phyloP scores from a whole-genome alignment of 2,888 invertebrate genomes.

The Callimorpha dominula region DNA sequence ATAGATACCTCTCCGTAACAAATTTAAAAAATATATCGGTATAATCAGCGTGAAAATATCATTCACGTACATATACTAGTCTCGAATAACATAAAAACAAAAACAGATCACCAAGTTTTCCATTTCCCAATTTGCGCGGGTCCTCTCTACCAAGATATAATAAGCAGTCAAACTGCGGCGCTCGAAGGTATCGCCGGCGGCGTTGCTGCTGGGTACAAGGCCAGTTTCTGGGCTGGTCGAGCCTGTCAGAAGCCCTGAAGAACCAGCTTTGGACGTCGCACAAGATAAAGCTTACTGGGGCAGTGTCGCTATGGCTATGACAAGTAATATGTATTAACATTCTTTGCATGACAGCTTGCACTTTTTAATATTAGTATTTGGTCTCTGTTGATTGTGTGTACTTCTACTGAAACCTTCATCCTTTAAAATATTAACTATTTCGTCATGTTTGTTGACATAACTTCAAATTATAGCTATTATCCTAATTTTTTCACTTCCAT shows the following conservation, averaged over 20 bases:
- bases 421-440: neutral
- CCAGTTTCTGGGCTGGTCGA: slow-evolving; percentile 84
- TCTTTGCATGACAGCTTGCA: slow-evolving; percentile 1
- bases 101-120: slow-evolving; percentile 15
- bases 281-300: slow-evolving; percentile 85
- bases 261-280: slow-evolving; percentile 83
- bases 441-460: neutral
- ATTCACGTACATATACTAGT: slow-evolving; percentile 4
- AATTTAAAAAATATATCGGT: neutral
- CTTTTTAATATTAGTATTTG: neutral
- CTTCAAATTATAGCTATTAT: neutral
- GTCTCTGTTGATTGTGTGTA: neutral
- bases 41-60: neutral
- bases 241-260: slow-evolving; percentile 81
- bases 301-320: slow-evolving; percentile 77
- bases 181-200: slow-evolving; percentile 83
- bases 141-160: slow-evolving; percentile 38
- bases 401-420: neutral
- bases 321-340: slow-evolving; percentile 61
- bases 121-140: slow-evolving; percentile 31
- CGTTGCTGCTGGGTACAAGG: slow-evolving; percentile 86
- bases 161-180: slow-evolving; percentile 80
- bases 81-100: slow-evolving; percentile 4
- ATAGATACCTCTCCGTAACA: neutral
- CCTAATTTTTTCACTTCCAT: slow-evolving; percentile 8